These are phyloP conservation scores for Cheilosia vernalis DNA, from an alignment of 2,888 invertebrate species.

Conservation along the genomic window DNA sequence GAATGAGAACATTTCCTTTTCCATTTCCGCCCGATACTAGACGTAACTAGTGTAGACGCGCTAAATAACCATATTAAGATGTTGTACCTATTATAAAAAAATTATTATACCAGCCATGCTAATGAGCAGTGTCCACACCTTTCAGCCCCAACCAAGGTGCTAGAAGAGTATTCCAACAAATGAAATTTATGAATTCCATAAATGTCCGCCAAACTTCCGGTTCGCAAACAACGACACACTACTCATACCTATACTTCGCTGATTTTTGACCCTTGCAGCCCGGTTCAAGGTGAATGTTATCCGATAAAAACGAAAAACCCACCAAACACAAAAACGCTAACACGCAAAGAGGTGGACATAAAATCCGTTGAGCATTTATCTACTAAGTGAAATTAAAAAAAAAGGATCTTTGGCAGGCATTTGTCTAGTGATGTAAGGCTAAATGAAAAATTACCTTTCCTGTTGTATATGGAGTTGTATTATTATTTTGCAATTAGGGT, in stretches of 20 bases:
- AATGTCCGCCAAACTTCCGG: conserved; percentile 63
- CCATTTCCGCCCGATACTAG: conserved; percentile 44
- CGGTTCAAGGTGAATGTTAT: conserved; percentile 59
- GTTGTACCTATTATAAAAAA: conserved; percentile 46
- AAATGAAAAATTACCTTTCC: conserved; percentile 58
- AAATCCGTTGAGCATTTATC: conserved; percentile 18
- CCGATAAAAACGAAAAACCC: background rate
- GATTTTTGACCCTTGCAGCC: conserved; percentile 4
- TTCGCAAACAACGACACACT: conserved; percentile 15
- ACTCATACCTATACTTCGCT: background rate
- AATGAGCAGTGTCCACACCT: conserved; percentile 57
- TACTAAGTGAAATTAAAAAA: conserved; percentile 25
- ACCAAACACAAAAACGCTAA: background rate
- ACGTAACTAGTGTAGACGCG: conserved; percentile 31
- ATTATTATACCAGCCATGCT: conserved; percentile 61
- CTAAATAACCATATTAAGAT: conserved; percentile 47
- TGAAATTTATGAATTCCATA: conserved; percentile 51
- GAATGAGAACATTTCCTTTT: conserved; percentile 46
- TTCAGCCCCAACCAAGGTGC: conserved; percentile 20
- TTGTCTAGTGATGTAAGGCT: conserved; percentile 56
- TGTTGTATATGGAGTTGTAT: background rate
- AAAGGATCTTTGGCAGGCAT: background rate
- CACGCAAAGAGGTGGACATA: conserved; percentile 60
- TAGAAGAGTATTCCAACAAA: conserved; percentile 14
- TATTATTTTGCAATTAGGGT: background rate